Percentiles rank a stretch among this genome's conserved stretches.
These are phyloP conservation scores for Epicauta chinensis DNA, from an alignment of 1,140 invertebrate genomes.

Conservation along the genomic window DNA sequence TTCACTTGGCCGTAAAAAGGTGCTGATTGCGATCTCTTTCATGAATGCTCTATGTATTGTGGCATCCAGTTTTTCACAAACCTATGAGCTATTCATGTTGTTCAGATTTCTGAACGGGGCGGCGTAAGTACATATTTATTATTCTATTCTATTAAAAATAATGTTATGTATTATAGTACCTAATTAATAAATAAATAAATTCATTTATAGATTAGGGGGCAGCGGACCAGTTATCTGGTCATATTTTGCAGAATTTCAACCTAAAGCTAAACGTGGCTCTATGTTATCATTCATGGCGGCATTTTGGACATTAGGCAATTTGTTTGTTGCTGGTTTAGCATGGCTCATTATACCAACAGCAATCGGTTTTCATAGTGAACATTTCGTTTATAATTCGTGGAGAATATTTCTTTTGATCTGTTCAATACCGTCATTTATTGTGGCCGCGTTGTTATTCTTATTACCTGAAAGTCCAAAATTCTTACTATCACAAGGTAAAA, in stretches of 20 bases:
- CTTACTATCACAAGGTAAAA: slow-evolving; percentile 66
- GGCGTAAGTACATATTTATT: slow-evolving; percentile 72
- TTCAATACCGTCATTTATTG: slow-evolving; percentile 77
- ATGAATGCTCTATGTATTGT: slow-evolving; percentile 86
- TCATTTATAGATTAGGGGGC: slow-evolving; percentile 72
- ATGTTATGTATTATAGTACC: too few relatives aligned
- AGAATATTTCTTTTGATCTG: slow-evolving; percentile 83
- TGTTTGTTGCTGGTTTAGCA: slow-evolving; percentile 80
- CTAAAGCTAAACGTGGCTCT: slow-evolving; percentile 77
- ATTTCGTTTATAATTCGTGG: slow-evolving; percentile 85
- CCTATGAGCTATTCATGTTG: slow-evolving; percentile 79
- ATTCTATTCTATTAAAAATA: too few relatives aligned
- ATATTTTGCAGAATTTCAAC: slow-evolving; percentile 92
- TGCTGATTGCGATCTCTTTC: slow-evolving; percentile 80
- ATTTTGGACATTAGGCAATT: slow-evolving; percentile 87
- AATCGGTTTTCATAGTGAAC: slow-evolving; percentile 55
- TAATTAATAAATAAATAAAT: neutral
- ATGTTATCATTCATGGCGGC: slow-evolving; percentile 90
- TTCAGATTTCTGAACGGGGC: slow-evolving; percentile 86
- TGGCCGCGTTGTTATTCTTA: slow-evolving; percentile 71
- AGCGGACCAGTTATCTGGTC: slow-evolving; percentile 94
- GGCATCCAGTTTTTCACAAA: slow-evolving; percentile 80
- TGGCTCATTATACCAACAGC: slow-evolving; percentile 78
- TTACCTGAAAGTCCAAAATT: slow-evolving; percentile 93
- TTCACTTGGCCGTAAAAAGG: slow-evolving; percentile 73